phyloP scores from a whole-genome alignment of 2,113 vertebrate genomes.

The Aptenodytes patagonicus region DNA sequence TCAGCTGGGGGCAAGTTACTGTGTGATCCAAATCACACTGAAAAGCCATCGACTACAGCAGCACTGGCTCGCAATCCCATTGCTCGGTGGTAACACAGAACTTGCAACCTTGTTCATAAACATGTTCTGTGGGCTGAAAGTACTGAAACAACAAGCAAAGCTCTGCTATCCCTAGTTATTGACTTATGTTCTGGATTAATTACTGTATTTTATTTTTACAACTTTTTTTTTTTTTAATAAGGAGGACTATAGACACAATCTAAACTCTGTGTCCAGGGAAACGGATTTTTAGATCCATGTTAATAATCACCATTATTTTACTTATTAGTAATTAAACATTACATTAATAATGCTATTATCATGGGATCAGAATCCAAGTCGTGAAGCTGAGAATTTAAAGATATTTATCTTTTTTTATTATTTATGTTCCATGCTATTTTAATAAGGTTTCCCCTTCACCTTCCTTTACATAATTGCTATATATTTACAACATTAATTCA shows the following conservation, averaged over 20 bases:
- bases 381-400: not conserved
- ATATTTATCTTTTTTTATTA: slow-evolving; percentile 18
- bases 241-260: not conserved
- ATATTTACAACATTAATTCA: slow-evolving; percentile 29
- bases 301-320: slow-evolving; percentile 13
- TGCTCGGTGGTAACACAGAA: not conserved
- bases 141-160: not conserved
- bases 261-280: not conserved
- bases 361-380: not conserved
- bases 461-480: slow-evolving; percentile 5
- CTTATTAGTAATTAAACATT: slow-evolving; percentile 28
- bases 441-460: not conserved
- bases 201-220: not conserved
- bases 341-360: slow-evolving; percentile 7
- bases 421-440: slow-evolving; percentile 1
- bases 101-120: not conserved
- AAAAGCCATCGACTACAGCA: not conserved
- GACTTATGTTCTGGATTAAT: not conserved
- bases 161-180: not conserved
- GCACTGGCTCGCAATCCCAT: not conserved
- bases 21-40: not conserved
- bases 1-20: not conserved
- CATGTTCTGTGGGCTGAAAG: not conserved
- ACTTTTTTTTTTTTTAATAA: not conserved
- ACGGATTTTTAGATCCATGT: not conserved